Evolutionary conservation across 2,113 vertebrate genomes (phyloP), one percentile per base, ranked within the genome.

Genomic region (Pseudorectes ferrugineus): DNA sequence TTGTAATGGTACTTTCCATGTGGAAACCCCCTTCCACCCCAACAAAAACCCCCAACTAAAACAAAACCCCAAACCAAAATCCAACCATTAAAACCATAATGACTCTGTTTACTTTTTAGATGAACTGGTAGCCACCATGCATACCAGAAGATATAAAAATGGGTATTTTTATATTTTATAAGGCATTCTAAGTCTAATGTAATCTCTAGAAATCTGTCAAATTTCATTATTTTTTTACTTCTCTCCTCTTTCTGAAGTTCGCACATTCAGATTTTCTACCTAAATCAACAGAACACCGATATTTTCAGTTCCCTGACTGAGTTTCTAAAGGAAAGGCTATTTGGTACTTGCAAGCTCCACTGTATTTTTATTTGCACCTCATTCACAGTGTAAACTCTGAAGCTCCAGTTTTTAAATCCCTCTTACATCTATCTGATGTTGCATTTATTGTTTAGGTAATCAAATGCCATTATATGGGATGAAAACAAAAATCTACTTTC

Each of bases 401-500:
- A 97, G 54, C 31, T 59, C 52, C 75, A 77, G 35, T 89, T 96
- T 95, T 88, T 40, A 97, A 96, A 89, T 94, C 80, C 52, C 68
- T 74, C 13, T 66, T 58, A 38, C 28, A 65, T 23, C 21, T 4
- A n/a, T 59, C 29, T 40, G 88, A 83, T 96, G 48, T 85, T 95
- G 59, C 20, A 23, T 93, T 97, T 74, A 21, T 67, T 6, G 0
- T 57, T 86, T 52, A n/a, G 35, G 72, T 88, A 93, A 77, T 84
- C 91, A 94, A 96, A 97, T 90, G 92, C 62, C 38, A 66, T 89
- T 97, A 79, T 58, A 71, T 78, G 52, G 89, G 95, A 94, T 72
- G 79, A 95, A 97, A 97, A 89, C 51, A 93, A 95, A 96, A 95
- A 94, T 93, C 46, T 95, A 63, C 84, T 96, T 82, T 73, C 85